Percentiles rank a stretch among this genome's conserved stretches.
phyloP scores from a whole-genome alignment of 2,888 invertebrate genomes.

The Cerastis rubricosa region DNA sequence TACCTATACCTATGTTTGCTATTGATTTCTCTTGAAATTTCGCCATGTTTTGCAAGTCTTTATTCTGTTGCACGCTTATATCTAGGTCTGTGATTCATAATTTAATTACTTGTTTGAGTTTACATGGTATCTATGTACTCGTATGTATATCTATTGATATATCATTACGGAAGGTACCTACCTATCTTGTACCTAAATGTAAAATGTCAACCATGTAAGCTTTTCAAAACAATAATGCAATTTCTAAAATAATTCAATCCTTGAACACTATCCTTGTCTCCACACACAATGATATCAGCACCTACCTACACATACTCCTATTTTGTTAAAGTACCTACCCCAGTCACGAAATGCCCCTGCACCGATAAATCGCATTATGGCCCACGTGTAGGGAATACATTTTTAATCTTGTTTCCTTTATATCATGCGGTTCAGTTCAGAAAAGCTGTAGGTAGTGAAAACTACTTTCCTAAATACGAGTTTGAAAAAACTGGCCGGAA shows the following conservation, averaged over 20 bases:
- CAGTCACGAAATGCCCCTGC: conserved; percentile 87
- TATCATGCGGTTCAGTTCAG: conserved; percentile 85
- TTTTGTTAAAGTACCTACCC: conserved; percentile 80
- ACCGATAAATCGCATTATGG: conserved; percentile 89
- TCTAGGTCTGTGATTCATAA: background rate
- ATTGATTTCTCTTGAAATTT: conserved; percentile 60
- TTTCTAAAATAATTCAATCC: conserved; percentile 3
- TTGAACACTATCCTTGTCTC: conserved; percentile 29
- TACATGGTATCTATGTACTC: background rate
- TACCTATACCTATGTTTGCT: conserved; percentile 48
- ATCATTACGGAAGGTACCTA: background rate
- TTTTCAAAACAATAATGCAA: conserved; percentile 4
- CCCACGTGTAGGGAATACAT: conserved; percentile 89
- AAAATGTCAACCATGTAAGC: background rate
- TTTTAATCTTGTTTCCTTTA: conserved; percentile 90
- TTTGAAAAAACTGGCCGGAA: conserved; percentile 10
- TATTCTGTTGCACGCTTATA: conserved; percentile 9
- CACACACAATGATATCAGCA: conserved; percentile 74
- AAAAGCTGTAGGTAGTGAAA: conserved; percentile 74
- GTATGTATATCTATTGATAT: background rate
- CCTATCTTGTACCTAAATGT: too few relatives aligned
- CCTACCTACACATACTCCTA: conserved; percentile 66
- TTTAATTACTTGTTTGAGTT: background rate
- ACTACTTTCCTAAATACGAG: conserved; percentile 57
- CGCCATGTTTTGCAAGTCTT: conserved; percentile 44